Evolutionary conservation across 2,113 vertebrate species (phyloP), one percentile per base, ranked within the genome.

Genomic region (Microtus richardsoni): DNA sequence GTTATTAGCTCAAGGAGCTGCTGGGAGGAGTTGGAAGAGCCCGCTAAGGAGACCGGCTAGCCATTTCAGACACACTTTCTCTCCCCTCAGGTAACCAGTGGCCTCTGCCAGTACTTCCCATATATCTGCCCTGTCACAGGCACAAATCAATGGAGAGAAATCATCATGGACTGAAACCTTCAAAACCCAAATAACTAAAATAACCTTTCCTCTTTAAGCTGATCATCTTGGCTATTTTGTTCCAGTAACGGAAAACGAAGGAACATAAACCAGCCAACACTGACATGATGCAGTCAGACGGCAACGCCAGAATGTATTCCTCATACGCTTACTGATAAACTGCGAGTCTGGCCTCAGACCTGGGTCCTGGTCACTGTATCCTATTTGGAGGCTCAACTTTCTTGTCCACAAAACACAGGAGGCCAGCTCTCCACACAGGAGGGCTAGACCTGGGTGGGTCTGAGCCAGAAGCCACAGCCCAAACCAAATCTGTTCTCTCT

Each of bases 271-370:
- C 5, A 0, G 16, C 39, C 33, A 0, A 11, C 0, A 3, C 16
- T 39, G 88, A 80, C 17, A 3, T 17, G 75, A 62, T 0, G 3
- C 5, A 1, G 0, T 28, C 52, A 16, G 71, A 19, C 0, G 17
- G 79, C 70, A 24, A 30, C 0, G 9, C 85, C 7, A 0, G 52
- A 39, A 73, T 33, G 70, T 2, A 2, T 30, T 52, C 10, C 33
- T 74, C 14, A 2, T 1, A 0, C 3, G 12, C 44, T 7, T 2
- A 78, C 0, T 6, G 24, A 54, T 0, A 12, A 68, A 85, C 2
- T 26, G 0, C 0, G n/a, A 71, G 71, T 64, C 52, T 44, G 33
- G 26, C 71, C 60, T 3, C 4, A 14, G 36, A 36, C 44, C 19
- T 2, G 66, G 17, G 2, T 30, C 4, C 16, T 24, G 12, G 74